These are phyloP conservation scores for Cantharis rustica DNA, from an alignment of 2,888 invertebrate species.

Conservation along the genomic window DNA sequence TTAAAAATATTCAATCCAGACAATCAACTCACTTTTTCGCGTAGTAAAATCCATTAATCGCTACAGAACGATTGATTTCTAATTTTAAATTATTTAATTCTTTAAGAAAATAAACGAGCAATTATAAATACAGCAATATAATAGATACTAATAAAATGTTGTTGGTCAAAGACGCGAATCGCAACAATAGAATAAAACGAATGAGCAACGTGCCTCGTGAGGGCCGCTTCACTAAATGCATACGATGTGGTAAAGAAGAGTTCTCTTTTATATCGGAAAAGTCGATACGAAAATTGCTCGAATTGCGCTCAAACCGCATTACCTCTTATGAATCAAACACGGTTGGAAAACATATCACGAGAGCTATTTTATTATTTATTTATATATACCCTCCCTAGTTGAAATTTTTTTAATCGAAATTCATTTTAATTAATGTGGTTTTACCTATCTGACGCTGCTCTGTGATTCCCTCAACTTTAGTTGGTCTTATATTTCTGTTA, in stretches of 20 bases:
- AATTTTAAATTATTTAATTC: too few species aligned
- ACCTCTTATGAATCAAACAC: not conserved
- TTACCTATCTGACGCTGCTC: too few species aligned
- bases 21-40: not conserved
- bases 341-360: too few species aligned
- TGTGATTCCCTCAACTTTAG: too few species aligned
- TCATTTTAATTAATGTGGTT: too few species aligned
- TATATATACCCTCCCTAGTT: too few species aligned
- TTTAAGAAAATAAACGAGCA: too few species aligned
- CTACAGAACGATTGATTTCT: not conserved
- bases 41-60: not conserved
- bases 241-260: not conserved
- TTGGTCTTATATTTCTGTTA: too few species aligned
- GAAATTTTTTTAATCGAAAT: too few species aligned
- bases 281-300: not conserved
- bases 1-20: not conserved
- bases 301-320: not conserved
- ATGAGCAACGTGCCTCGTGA: not conserved
- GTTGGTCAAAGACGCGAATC: not conserved
- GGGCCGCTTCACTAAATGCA: too few species aligned
- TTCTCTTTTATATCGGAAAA: not conserved
- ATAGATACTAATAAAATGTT: not conserved
- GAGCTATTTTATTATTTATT: too few species aligned
- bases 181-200: not conserved
- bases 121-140: too few species aligned